Evolutionary conservation across 2,888 invertebrate genomes (phyloP).

Genomic region (Leucophenga maculata): DNA sequence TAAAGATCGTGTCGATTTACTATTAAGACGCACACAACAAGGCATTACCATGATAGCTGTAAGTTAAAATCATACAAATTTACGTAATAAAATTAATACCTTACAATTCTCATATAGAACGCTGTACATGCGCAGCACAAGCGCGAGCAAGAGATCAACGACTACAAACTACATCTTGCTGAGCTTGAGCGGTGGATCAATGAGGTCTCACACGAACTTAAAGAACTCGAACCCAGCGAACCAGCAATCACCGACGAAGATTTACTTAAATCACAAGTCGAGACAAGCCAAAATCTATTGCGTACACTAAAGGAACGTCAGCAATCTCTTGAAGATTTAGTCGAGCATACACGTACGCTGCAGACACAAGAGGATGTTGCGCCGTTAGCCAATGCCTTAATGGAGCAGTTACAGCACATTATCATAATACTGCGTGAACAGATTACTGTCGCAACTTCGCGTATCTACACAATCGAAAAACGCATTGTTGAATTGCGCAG

Average conservation of each 20-base stretch:
- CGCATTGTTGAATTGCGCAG: conserved; percentile 61
- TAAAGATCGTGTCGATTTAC: conserved; percentile 77
- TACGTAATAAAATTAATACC: not conserved
- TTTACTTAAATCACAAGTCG: conserved; percentile 74
- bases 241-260: conserved; percentile 72
- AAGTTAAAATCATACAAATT: conserved; percentile 37
- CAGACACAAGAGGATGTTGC: conserved; percentile 73
- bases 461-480: conserved; percentile 74
- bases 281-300: conserved; percentile 73
- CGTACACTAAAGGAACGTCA: conserved; percentile 74
- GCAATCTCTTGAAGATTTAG: conserved; percentile 72
- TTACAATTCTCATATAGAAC: conserved; percentile 68
- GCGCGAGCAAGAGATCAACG: conserved; percentile 74
- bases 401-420: conserved; percentile 75
- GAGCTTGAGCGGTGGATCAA: conserved; percentile 76
- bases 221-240: conserved; percentile 55
- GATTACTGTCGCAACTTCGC: conserved; percentile 76
- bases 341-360: conserved; percentile 73
- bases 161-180: conserved; percentile 74
- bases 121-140: conserved; percentile 74
- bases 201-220: conserved; percentile 68
- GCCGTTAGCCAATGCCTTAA: conserved; percentile 73
- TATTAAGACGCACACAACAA: conserved; percentile 80
- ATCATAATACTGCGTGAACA: conserved; percentile 77
- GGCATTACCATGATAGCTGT: conserved; percentile 75